Conservation (phyloP, 2,797 vertebrate genomes). For the Molossus alvarezi region DNA sequence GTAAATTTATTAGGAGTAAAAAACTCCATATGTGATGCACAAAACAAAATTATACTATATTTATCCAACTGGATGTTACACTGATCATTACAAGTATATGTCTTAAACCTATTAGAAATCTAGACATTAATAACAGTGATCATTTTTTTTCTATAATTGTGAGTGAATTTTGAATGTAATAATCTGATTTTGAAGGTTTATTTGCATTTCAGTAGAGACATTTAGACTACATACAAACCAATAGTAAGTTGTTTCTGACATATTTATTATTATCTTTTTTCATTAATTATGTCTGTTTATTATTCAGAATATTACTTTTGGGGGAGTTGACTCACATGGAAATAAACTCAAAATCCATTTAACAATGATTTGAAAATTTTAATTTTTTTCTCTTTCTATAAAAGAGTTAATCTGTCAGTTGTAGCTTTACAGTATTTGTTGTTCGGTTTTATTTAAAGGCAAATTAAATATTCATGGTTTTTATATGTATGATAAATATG, state of each 20-base stretch:
- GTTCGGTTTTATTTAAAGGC: constrained; percentile 64
- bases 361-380: constrained; percentile 64
- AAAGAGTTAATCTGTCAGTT: constrained; percentile 59
- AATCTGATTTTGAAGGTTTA: constrained; percentile 61
- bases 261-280: constrained; percentile 72
- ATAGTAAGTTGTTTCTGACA: constrained; percentile 56
- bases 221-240: constrained; percentile 53
- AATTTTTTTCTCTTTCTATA: constrained; percentile 9
- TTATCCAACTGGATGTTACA: not conserved
- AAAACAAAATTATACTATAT: constrained; percentile 11
- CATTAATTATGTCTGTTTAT: constrained; percentile 65
- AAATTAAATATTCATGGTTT: constrained; percentile 59
- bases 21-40: not conserved
- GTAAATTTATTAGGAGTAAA: constrained; percentile 25
- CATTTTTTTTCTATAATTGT: constrained; percentile 18
- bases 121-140: constrained; percentile 10
- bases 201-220: constrained; percentile 72
- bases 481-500: constrained; percentile 30
- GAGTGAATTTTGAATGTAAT: constrained; percentile 14
- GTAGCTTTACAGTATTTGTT: not conserved
- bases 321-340: constrained; percentile 64
- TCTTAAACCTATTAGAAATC: not conserved
- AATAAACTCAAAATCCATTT: constrained; percentile 74
- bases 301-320: constrained; percentile 68
- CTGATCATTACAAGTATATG: not conserved